Conservation (phyloP, 2,797 vertebrate species). For the Danio tinwini region DNA sequence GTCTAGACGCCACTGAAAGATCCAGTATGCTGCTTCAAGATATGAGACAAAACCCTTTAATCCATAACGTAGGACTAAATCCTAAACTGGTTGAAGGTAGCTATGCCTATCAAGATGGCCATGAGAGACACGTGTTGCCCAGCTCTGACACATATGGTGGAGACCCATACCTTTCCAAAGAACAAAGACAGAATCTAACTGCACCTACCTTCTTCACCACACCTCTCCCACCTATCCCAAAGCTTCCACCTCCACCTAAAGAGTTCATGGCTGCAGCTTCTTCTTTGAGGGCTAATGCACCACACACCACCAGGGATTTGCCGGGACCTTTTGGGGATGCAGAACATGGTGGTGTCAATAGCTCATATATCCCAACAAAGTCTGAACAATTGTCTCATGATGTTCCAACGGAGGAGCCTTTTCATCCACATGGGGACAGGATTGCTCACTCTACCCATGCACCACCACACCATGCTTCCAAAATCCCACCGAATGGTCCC, state of each 20-base stretch:
- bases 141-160: constrained; percentile 54
- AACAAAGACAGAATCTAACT: constrained; percentile 57
- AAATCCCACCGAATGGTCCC: constrained; percentile 29
- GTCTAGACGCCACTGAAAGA: constrained; percentile 75
- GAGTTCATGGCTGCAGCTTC: constrained; percentile 54
- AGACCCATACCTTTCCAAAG: constrained; percentile 41
- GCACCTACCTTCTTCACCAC: constrained; percentile 66
- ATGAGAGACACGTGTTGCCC: constrained; percentile 9
- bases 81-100: constrained; percentile 63
- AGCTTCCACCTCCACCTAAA: constrained; percentile 71
- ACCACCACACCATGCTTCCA: constrained; percentile 13
- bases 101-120: constrained; percentile 71
- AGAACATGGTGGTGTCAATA: not conserved
- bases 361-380: constrained; percentile 3
- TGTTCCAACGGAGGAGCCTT: constrained; percentile 36
- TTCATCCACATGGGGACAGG: constrained; percentile 40
- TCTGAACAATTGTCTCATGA: constrained; percentile 35
- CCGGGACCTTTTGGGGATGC: constrained; percentile 14
- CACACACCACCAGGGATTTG: constrained; percentile 57
- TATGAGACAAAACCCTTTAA: constrained; percentile 1
- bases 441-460: constrained; percentile 23
- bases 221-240: constrained; percentile 77
- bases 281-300: not conserved
- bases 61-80: constrained; percentile 50
- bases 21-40: constrained; percentile 79